These are phyloP conservation scores for Dasypolia templi DNA, from an alignment of 2,888 invertebrate genomes.

Conservation along the genomic window DNA sequence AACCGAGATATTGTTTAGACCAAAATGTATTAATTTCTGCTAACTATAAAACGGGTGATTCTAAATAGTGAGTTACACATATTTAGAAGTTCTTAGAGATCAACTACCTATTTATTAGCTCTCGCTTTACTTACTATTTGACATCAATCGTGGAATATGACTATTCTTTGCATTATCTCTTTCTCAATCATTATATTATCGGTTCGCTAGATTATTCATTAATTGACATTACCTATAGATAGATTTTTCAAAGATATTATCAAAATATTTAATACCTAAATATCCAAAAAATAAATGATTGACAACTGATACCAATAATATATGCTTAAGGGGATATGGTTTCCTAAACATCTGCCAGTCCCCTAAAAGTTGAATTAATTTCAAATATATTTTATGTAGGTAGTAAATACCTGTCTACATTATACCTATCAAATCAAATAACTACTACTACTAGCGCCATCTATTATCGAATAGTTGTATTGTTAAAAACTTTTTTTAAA, in stretches of 20 bases:
- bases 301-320: too few relatives aligned
- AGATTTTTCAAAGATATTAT: not conserved
- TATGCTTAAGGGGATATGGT: not conserved
- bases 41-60: too few relatives aligned
- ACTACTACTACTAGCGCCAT: slow-evolving; percentile 64
- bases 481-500: not conserved
- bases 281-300: not conserved
- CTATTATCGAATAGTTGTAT: slow-evolving; percentile 66
- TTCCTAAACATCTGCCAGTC: not conserved
- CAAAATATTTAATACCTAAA: not conserved
- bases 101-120: not conserved
- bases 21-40: not conserved
- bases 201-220: not conserved
- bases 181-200: not conserved
- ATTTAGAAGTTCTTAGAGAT: not conserved
- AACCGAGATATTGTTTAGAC: not conserved
- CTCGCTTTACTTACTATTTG: not conserved
- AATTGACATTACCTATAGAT: not conserved
- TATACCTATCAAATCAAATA: not conserved
- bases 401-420: not conserved
- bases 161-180: not conserved
- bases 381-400: not conserved
- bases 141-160: not conserved
- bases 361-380: not conserved
- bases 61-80: not conserved